These are phyloP conservation scores for Oryzias javanicus DNA, from an alignment of 2,113 vertebrate species.

Conservation along the genomic window DNA sequence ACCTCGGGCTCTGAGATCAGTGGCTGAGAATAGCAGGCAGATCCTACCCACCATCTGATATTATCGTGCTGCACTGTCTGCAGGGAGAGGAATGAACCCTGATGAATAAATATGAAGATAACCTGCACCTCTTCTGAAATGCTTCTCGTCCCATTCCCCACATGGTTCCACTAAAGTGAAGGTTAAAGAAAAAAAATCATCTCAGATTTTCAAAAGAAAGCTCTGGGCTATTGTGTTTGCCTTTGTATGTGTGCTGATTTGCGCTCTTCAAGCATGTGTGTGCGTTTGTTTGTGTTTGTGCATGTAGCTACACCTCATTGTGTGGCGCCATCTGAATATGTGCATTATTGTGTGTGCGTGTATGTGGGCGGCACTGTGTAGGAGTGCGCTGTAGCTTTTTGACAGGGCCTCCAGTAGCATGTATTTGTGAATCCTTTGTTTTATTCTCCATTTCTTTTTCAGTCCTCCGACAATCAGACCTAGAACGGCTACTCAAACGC, in stretches of 20 bases:
- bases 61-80: conserved; percentile 56
- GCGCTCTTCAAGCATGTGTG: conserved; percentile 20
- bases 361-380: conserved; percentile 64
- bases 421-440: conserved; percentile 73
- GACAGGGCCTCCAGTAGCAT: conserved; percentile 71
- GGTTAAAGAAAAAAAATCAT: conserved; percentile 33
- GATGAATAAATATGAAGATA: conserved; percentile 79
- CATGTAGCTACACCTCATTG: conserved; percentile 34
- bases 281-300: conserved; percentile 29
- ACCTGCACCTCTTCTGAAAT: conserved; percentile 66
- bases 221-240: conserved; percentile 55
- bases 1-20: conserved; percentile 36
- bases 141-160: conserved; percentile 53
- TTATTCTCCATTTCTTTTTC: conserved; percentile 57
- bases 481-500: conserved; percentile 33
- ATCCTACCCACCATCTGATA: conserved; percentile 56
- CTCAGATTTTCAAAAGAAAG: conserved; percentile 60
- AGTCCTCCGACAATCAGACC: conserved; percentile 54
- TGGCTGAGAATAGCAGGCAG: conserved; percentile 62
- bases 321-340: conserved; percentile 54
- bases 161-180: conserved; percentile 61
- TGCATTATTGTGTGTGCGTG: conserved; percentile 42
- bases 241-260: conserved; percentile 30
- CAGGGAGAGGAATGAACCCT: conserved; percentile 54
- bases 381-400: conserved; percentile 71